Evolutionary conservation across 1,140 invertebrate genomes (phyloP).

Genomic region (Tetranychus cinnabarinus): DNA sequence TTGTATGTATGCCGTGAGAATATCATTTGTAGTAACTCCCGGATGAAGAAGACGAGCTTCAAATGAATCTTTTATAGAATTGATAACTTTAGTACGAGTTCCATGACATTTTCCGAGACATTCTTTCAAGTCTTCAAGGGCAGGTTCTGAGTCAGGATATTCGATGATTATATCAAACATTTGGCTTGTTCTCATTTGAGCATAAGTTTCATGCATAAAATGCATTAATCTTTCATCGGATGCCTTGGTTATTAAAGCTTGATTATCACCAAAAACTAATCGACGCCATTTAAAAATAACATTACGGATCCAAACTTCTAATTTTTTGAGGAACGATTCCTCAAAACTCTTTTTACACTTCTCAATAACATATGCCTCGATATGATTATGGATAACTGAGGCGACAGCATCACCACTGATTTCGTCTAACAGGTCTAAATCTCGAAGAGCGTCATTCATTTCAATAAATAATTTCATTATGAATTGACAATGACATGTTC

Average conservation of each 20-base stretch:
- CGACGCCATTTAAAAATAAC: slow-evolving; percentile 6
- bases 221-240: slow-evolving; percentile 18
- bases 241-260: not conserved
- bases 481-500: not conserved
- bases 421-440: slow-evolving; percentile 2
- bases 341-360: slow-evolving; percentile 9
- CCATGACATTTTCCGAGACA: slow-evolving; percentile 60
- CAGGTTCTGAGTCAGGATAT: slow-evolving; percentile 80
- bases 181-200: slow-evolving; percentile 61
- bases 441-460: not conserved
- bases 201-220: slow-evolving; percentile 68
- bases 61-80: slow-evolving; percentile 44
- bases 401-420: slow-evolving; percentile 4
- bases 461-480: not conserved
- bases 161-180: slow-evolving; percentile 89
- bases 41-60: slow-evolving; percentile 57
- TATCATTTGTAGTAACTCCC: slow-evolving; percentile 89
- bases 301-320: slow-evolving; percentile 5
- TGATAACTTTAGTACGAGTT: slow-evolving; percentile 44
- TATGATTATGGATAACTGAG: slow-evolving; percentile 4
- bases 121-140: slow-evolving; percentile 61
- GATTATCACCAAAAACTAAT: slow-evolving; percentile 1
- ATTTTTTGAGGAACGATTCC: slow-evolving; percentile 1
- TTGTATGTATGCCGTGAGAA: slow-evolving; percentile 84
- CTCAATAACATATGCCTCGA: slow-evolving; percentile 5